These are phyloP conservation scores for Hylia prasina DNA, from an alignment of 2,113 vertebrate genomes.

Conservation along the genomic window DNA sequence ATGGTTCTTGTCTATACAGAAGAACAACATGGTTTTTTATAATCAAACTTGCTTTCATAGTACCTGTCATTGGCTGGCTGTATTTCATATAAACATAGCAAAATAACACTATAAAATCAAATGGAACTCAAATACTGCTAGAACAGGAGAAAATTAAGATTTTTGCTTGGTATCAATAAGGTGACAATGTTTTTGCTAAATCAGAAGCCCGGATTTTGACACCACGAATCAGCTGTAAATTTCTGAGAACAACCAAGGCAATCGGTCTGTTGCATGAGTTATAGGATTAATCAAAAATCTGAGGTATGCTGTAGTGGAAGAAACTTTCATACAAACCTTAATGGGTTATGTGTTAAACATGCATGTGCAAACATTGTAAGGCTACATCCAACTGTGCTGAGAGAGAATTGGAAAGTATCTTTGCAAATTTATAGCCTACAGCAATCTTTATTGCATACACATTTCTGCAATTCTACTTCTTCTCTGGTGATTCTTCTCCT, in stretches of 20 bases:
- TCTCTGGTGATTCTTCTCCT: neutral
- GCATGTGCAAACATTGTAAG: neutral
- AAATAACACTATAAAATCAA: neutral
- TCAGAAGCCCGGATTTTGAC: neutral
- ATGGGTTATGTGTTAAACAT: neutral
- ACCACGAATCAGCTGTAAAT: neutral
- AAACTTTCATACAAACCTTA: neutral
- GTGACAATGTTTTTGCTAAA: neutral
- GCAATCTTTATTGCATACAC: neutral
- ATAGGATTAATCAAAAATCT: neutral
- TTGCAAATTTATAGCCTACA: neutral
- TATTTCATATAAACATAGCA: neutral
- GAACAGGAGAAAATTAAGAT: neutral
- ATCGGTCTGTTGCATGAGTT: neutral
- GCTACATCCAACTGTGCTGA: neutral
- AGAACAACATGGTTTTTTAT: neutral
- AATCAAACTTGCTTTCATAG: neutral
- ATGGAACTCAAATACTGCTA: neutral
- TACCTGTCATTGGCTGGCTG: neutral
- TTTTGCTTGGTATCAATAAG: neutral
- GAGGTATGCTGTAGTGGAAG: neutral
- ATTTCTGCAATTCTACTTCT: neutral
- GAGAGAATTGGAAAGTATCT: neutral
- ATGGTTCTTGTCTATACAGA: neutral
- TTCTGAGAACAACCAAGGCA: neutral